Conservation (phyloP, 1,140 invertebrate species). For the Eufriesea mexicana region DNA sequence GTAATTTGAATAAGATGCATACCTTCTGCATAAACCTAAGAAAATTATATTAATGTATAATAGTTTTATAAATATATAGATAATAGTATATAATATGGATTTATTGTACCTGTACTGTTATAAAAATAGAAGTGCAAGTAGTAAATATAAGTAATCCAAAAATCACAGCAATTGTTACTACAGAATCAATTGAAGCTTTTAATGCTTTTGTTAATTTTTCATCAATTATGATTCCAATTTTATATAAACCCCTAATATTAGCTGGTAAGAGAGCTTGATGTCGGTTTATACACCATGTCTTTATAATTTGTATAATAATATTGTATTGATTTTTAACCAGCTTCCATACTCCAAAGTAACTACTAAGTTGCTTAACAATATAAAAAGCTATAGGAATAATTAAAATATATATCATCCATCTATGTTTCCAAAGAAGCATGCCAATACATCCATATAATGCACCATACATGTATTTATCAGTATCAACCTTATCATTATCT, state of each 20-base stretch:
- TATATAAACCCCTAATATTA: constrained; percentile 84
- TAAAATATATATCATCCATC: constrained; percentile 87
- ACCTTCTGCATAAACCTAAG: constrained; percentile 96
- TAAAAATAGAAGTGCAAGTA: constrained; percentile 83
- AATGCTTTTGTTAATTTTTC: constrained; percentile 79
- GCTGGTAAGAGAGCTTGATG: constrained; percentile 84
- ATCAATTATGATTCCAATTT: constrained; percentile 82
- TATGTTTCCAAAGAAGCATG: constrained; percentile 88
- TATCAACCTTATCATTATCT: constrained; percentile 76
- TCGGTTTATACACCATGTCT: constrained; percentile 80
- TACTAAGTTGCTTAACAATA: constrained; percentile 84
- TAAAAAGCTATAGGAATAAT: constrained; percentile 87
- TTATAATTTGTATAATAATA: constrained; percentile 61
- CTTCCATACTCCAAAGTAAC: constrained; percentile 81
- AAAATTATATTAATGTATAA: constrained; percentile 74
- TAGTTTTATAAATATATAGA: background rate
- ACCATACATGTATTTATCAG: constrained; percentile 86
- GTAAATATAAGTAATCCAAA: constrained; percentile 82
- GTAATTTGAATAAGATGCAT: constrained; percentile 95
- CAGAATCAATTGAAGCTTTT: constrained; percentile 84
- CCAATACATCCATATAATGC: constrained; percentile 87
- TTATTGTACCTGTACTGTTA: constrained; percentile 84
- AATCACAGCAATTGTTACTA: constrained; percentile 85
- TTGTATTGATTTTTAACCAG: constrained; percentile 72
- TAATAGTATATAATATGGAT: constrained; percentile 4